Evolutionary conservation across 1,140 invertebrate genomes (phyloP), one percentile per base, ranked within the genome.

Genomic region (Orchesella cincta): DNA sequence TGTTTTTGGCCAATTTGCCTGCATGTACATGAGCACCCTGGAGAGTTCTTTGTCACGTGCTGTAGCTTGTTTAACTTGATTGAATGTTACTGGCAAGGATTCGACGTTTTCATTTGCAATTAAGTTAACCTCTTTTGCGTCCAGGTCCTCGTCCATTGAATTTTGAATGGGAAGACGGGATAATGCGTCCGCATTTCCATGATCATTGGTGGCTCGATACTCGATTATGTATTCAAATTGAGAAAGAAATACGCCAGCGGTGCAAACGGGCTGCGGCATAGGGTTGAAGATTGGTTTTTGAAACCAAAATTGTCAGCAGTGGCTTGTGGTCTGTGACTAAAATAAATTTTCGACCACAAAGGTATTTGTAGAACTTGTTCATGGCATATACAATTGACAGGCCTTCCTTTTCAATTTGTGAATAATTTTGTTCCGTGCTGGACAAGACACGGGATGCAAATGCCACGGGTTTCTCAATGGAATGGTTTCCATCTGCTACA

Each of bases 341-440:
- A n/a, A 67, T 67, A n/a, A 67, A 67, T 31, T 23, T 3, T 5
- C 29, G 26, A 8, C 87, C 86, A 78, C 82, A 85, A 0, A 88
- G 36, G 78, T 85, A 88, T 28, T 85, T 77, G 36, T 86, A 83
- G 78, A 87, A 88, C 74, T 85, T 85, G 76, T 85, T 84, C 16
- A 88, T 82, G 3, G 83, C 84, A 79, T 81, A 86, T 0, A 87
- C 74, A 5, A 89, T 81, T 80, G 85, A 33, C 86, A 84, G 76
- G 86, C 31, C 62, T 67, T 67, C 62, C 62, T 67, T 67, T n/a
- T 67, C 28, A n/a, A 67, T 67, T 29, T 67, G 86, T 1, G 84
- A 74, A 71, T 89, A 88, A 74, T 85, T 86, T 77, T 81, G 76
- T 77, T 88, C 86, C 26, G 86, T 80, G 20, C 67, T n/a, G 52